These are phyloP conservation scores for Argyra leucocephala DNA, from an alignment of 2,888 invertebrate genomes.

Conservation along the genomic window DNA sequence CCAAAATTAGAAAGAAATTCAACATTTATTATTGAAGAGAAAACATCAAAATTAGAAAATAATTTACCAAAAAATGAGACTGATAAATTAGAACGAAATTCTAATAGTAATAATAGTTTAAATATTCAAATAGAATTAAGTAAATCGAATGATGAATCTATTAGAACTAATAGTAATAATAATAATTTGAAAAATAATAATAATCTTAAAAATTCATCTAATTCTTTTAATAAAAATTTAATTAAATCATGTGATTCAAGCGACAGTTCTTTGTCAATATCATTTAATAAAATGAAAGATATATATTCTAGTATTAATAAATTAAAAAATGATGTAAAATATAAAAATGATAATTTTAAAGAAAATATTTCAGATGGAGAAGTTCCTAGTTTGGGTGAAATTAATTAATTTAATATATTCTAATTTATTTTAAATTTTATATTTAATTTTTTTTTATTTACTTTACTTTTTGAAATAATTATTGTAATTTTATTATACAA, in stretches of 20 bases:
- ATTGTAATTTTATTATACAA: no score
- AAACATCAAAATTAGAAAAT: no score
- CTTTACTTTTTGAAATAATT: no score
- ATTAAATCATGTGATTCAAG: not conserved
- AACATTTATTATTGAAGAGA: not conserved
- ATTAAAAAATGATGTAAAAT: not conserved
- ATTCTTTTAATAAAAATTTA: not conserved
- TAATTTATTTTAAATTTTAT: not conserved
- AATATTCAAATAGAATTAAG: not conserved
- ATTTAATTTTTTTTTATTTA: not conserved
- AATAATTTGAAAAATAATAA: no score
- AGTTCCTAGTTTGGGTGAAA: constrained; percentile 14
- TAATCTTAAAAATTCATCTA: not conserved
- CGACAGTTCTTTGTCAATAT: not conserved
- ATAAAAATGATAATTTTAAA: not conserved
- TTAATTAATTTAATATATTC: not conserved
- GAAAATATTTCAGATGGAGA: constrained; percentile 10
- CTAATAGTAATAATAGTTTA: not conserved
- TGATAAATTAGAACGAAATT: not conserved
- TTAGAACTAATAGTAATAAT: no score
- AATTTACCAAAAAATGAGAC: not conserved
- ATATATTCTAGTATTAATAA: not conserved
- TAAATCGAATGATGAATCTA: no score
- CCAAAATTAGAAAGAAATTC: not conserved
- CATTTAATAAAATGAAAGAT: not conserved